phyloP scores from a whole-genome alignment of 2,113 vertebrate species.

The Proteles cristata region DNA sequence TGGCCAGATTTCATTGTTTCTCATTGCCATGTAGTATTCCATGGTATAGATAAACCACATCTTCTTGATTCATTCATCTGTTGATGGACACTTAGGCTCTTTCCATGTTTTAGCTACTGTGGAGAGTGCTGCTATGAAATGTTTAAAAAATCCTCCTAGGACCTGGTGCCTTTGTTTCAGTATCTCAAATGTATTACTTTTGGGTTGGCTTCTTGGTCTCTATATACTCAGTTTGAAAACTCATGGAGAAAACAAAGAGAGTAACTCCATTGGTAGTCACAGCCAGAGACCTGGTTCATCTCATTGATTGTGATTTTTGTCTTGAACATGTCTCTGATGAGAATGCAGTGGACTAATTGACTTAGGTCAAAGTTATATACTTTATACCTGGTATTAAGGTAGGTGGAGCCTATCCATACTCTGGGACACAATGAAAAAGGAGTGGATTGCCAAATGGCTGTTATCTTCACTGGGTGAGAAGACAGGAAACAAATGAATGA shows the following conservation, averaged over 20 bases:
- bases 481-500: not conserved
- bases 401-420: not conserved
- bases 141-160: not conserved
- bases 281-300: not conserved
- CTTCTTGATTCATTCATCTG: too few relatives aligned
- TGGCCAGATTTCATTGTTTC: too few relatives aligned
- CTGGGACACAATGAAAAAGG: not conserved
- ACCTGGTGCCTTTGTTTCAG: not conserved
- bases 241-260: not conserved
- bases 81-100: too few relatives aligned
- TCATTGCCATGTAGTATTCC: too few relatives aligned
- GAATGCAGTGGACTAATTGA: not conserved
- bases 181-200: not conserved
- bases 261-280: not conserved
- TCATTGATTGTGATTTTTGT: not conserved
- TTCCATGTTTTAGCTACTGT: too few relatives aligned
- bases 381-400: not conserved
- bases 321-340: not conserved
- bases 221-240: not conserved
- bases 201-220: not conserved
- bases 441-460: not conserved
- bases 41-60: too few relatives aligned
- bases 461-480: not conserved
- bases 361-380: not conserved
- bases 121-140: too few relatives aligned